phyloP scores from a whole-genome alignment of 2,113 vertebrate genomes.

The Rhizomys pruinosus region DNA sequence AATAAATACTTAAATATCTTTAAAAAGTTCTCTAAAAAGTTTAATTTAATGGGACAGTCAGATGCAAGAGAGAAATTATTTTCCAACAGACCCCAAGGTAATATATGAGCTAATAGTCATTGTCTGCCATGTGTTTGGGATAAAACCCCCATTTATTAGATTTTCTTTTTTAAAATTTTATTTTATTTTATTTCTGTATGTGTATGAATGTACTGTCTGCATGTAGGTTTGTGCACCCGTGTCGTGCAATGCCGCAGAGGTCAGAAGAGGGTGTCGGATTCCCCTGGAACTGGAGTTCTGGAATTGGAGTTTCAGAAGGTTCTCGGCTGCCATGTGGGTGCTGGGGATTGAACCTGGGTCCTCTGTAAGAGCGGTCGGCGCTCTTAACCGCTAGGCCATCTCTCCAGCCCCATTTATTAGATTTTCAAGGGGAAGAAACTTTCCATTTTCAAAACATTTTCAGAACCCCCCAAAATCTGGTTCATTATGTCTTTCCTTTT shows the following conservation, averaged over 20 bases:
- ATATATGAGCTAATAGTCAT: slow-evolving; percentile 13
- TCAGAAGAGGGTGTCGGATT: too few relatives aligned
- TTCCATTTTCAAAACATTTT: slow-evolving; percentile 54
- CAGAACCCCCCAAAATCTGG: slow-evolving; percentile 32
- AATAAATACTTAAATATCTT: neutral
- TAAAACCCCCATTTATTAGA: slow-evolving; percentile 57
- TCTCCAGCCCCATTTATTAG: slow-evolving; percentile 59
- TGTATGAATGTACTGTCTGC: too few relatives aligned
- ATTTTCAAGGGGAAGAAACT: slow-evolving; percentile 58
- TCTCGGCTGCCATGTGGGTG: too few relatives aligned
- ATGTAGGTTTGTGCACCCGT: too few relatives aligned
- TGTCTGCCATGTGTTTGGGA: slow-evolving; percentile 51
- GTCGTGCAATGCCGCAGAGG: too few relatives aligned
- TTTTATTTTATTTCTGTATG: too few relatives aligned
- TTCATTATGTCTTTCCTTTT: neutral
- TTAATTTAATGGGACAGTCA: slow-evolving; percentile 1
- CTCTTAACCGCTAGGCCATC: too few relatives aligned
- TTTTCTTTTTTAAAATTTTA: too few relatives aligned
- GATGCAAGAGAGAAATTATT: slow-evolving; percentile 8
- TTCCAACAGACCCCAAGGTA: neutral
- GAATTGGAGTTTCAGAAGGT: too few relatives aligned
- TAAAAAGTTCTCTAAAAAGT: neutral
- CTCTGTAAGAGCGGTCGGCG: too few relatives aligned
- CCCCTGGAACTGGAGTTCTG: too few relatives aligned
- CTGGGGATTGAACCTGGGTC: too few relatives aligned